Evolutionary conservation across 1,140 invertebrate genomes (phyloP).

Genomic region (Euglossa dilemma): DNA sequence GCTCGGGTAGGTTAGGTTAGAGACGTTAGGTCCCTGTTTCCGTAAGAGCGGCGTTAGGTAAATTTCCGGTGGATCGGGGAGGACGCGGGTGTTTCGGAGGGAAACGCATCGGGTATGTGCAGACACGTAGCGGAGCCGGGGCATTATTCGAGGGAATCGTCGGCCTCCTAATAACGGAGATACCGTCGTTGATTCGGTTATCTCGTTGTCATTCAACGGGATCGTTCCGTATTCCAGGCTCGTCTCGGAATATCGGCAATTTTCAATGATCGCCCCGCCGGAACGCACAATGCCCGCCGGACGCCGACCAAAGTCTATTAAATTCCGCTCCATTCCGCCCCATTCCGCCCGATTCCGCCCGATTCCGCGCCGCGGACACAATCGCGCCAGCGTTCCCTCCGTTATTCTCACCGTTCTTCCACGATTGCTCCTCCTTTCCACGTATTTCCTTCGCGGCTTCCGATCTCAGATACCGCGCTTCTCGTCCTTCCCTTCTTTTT

Average conservation of each 20-base stretch:
- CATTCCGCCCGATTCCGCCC: conserved; percentile 26
- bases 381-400: neutral
- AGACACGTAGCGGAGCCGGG: conserved; percentile 1
- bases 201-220: conserved; percentile 50
- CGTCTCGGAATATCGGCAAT: conserved; percentile 48
- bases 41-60: neutral
- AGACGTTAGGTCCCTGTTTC: neutral
- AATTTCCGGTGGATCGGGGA: neutral
- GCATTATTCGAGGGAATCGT: conserved; percentile 32
- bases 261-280: conserved; percentile 42
- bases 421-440: neutral
- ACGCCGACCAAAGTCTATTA: conserved; percentile 38
- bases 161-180: conserved; percentile 43
- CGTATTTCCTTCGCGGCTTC: neutral
- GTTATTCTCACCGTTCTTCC: conserved; percentile 38
- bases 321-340: conserved; percentile 23
- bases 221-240: conserved; percentile 39
- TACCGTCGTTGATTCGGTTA: conserved; percentile 50
- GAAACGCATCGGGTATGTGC: neutral
- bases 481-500: too few species aligned
- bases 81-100: neutral
- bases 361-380: neutral
- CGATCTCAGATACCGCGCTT: too few species aligned
- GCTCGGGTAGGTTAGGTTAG: too few species aligned
- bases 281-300: conserved; percentile 14